phyloP scores from a whole-genome alignment of 2,113 vertebrate genomes.

The Puffinus mauretanicus region DNA sequence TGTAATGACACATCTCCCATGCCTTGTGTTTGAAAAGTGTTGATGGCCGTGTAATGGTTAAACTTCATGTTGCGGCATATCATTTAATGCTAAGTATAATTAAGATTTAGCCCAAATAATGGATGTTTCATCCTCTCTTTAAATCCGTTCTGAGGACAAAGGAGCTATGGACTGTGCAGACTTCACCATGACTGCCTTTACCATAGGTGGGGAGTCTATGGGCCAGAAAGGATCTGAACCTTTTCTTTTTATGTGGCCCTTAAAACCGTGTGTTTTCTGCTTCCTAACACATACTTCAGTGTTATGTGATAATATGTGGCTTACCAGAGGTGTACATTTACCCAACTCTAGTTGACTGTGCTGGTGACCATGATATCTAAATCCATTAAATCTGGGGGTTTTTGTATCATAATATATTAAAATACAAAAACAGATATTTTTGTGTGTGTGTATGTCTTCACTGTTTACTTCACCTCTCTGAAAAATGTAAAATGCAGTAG shows the following conservation, averaged over 20 bases:
- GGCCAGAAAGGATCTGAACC: not conserved
- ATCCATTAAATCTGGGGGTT: not conserved
- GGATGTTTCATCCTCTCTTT: not conserved
- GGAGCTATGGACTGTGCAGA: not conserved
- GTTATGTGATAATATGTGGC: fast-evolving
- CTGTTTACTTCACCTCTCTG: not conserved
- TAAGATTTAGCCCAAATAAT: not conserved
- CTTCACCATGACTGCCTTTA: not conserved
- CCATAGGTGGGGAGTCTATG: not conserved
- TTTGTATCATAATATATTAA: not conserved
- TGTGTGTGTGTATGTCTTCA: not conserved
- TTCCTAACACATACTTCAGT: not conserved
- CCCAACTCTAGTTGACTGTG: not conserved
- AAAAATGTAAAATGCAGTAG: not conserved
- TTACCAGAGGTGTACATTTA: not conserved
- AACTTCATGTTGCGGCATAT: not conserved
- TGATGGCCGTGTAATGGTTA: not conserved
- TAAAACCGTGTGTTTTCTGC: not conserved
- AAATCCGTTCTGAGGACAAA: not conserved
- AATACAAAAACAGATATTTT: not conserved
- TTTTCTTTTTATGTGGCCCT: not conserved
- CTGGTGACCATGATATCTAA: not conserved
- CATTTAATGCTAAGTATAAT: not conserved
- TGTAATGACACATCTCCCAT: not conserved
- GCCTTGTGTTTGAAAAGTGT: not conserved